phyloP scores from a whole-genome alignment of 1,140 invertebrate species.

The Cotesia glomerata region DNA sequence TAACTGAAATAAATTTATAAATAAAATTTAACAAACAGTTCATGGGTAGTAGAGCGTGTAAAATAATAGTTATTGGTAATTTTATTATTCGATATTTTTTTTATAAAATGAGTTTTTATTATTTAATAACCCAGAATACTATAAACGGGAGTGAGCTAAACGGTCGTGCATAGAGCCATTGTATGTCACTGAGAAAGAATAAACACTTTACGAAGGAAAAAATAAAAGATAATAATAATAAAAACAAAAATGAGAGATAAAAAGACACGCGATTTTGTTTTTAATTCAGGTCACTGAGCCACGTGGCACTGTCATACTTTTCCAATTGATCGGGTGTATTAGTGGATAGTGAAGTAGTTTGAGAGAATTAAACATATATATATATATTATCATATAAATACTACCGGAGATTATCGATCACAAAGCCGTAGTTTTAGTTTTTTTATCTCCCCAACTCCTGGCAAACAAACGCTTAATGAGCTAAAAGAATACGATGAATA shows the following conservation, averaged over 20 bases:
- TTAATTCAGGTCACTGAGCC: constrained; percentile 14
- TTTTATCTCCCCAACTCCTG: neutral
- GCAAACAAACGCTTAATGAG: no score
- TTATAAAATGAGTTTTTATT: no score
- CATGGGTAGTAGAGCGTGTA: no score
- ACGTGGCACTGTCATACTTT: neutral
- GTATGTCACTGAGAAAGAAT: neutral
- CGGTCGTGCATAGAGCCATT: no score
- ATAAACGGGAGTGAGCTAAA: no score
- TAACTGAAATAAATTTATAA: no score
- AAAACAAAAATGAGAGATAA: neutral
- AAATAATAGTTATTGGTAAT: no score
- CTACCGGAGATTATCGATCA: neutral
- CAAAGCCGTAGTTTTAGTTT: neutral
- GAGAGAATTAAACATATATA: neutral
- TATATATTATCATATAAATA: no score
- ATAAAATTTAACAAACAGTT: no score
- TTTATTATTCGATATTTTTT: no score
- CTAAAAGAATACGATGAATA: constrained; percentile 1
- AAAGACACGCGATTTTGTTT: constrained; percentile 6
- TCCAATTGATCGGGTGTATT: constrained; percentile 9
- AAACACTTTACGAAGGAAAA: neutral
- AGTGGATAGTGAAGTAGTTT: neutral
- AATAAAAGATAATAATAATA: neutral
- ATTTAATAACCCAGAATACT: no score